Base-by-base conservation (phyloP, 2,888 invertebrate species). In the Osmoderma eremita region DNA sequence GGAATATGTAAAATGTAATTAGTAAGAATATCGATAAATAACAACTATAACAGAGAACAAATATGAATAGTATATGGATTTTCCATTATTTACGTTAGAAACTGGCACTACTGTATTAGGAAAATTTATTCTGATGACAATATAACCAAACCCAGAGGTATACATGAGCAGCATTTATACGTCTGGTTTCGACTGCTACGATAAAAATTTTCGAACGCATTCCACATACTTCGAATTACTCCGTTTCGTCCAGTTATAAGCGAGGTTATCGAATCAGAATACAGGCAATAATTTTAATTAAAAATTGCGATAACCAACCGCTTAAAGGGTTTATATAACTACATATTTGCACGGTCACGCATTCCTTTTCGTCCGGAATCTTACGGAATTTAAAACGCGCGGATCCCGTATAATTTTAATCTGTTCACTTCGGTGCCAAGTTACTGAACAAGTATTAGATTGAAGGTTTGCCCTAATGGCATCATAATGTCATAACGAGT, bases 401-500 rank as follows among this genome's bases (percentile, higher is more conserved):
- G 13, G 38, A 53, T 53, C 15, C 10, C 18, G 38, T 53, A 53
- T 53, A 53, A 38, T 38, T 38, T 53, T 53, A 53, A 53, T 53
- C 36, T 24, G 53, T 38, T 17, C 13, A 8, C 12, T 13, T 3
- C 22, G 5, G 24, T 50, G 50, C 50, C 50, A 50, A 24, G 8
- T 53, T 36, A 38, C 20, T 8, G 53, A 17, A 17, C 38, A 36
- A 38, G 53, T 53, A 53, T 53, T 53, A 53, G 53, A 53, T 53
- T 39, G 18, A 36, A 53, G 38, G n/a, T n/a, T n/a, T n/a, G n/a
- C n/a, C n/a, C 38, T 53, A 53, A 53, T 38, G 38, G 53, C 53
- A 17, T 38, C 53, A 53, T 53, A 38, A 53, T 53, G 53, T 53
- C 38, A 53, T 53, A 53, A 53, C 17, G 53, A 18, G 36, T 53